These are phyloP conservation scores for Sardinella longiceps DNA, from an alignment of 2,797 vertebrate genomes.

Conservation along the genomic window DNA sequence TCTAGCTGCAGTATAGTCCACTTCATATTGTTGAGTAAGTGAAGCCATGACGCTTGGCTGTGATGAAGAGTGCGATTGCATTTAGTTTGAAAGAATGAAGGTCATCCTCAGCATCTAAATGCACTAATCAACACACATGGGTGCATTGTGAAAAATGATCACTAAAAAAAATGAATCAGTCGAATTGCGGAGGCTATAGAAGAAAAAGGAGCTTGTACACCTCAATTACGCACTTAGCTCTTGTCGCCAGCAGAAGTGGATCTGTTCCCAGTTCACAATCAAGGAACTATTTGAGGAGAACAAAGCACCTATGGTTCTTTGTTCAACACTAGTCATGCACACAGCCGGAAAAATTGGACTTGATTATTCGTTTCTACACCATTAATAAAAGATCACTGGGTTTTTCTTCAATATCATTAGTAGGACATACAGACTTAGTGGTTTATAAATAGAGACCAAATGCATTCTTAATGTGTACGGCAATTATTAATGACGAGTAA, in stretches of 20 bases:
- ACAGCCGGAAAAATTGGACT: not conserved
- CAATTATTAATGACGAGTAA: not conserved
- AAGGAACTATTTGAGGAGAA: not conserved
- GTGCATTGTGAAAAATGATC: not conserved
- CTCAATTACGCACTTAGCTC: not conserved
- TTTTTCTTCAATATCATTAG: slow-evolving; percentile 10
- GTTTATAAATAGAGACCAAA: not conserved
- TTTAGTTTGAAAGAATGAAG: not conserved
- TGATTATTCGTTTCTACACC: not conserved
- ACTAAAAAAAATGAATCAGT: not conserved
- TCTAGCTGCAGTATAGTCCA: too few relatives aligned
- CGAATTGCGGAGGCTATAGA: not conserved
- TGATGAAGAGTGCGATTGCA: not conserved
- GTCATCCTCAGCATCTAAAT: not conserved
- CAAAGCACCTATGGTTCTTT: not conserved
- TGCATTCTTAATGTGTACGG: slow-evolving; percentile 8
- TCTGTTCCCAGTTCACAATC: not conserved
- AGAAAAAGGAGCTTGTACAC: not conserved
- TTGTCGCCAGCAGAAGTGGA: not conserved
- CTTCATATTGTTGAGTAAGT: not conserved
- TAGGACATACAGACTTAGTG: slow-evolving; percentile 1
- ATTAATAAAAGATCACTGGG: slow-evolving; percentile 21
- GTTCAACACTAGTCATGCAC: not conserved
- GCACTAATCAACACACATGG: not conserved
- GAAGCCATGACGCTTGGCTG: not conserved